Evolutionary conservation across 2,113 vertebrate species (phyloP).

Genomic region (Alligator mississippiensis): DNA sequence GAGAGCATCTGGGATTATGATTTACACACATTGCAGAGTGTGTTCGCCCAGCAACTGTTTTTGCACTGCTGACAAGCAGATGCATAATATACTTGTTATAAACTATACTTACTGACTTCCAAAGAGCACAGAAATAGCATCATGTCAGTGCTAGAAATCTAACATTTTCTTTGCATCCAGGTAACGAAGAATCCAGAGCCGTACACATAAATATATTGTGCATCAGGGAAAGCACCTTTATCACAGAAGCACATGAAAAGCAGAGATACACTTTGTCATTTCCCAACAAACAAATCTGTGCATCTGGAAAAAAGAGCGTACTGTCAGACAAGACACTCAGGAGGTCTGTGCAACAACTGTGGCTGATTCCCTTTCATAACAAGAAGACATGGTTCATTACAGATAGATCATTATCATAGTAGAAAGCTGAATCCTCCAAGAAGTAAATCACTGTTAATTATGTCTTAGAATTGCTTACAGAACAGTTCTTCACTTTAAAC

Average conservation of each 20-base stretch:
- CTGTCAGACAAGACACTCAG: conserved; percentile 30
- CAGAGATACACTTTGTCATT: conserved; percentile 28
- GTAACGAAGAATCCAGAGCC: not conserved
- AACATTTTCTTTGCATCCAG: not conserved
- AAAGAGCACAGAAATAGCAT: not conserved
- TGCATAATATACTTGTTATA: not conserved
- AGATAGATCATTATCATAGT: conserved; percentile 53
- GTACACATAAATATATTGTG: not conserved
- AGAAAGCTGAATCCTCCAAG: conserved; percentile 26
- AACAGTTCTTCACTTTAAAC: not conserved
- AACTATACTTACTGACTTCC: not conserved
- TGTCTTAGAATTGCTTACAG: not conserved
- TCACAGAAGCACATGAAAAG: not conserved
- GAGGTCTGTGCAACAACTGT: conserved; percentile 20
- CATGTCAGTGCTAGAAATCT: not conserved
- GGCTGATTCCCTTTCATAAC: conserved; percentile 27
- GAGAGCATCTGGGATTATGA: not conserved
- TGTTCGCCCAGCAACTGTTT: not conserved
- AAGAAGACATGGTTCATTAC: conserved; percentile 58
- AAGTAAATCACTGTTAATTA: conserved; percentile 34
- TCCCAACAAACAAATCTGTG: conserved; percentile 5
- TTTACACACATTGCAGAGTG: not conserved
- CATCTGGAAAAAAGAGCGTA: not conserved
- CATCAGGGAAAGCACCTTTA: conserved; percentile 11
- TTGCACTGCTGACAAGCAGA: not conserved